Evolutionary conservation across 1,140 invertebrate genomes (phyloP), one percentile per base, ranked within the genome.

Genomic region (Neodiprion fabricii): DNA sequence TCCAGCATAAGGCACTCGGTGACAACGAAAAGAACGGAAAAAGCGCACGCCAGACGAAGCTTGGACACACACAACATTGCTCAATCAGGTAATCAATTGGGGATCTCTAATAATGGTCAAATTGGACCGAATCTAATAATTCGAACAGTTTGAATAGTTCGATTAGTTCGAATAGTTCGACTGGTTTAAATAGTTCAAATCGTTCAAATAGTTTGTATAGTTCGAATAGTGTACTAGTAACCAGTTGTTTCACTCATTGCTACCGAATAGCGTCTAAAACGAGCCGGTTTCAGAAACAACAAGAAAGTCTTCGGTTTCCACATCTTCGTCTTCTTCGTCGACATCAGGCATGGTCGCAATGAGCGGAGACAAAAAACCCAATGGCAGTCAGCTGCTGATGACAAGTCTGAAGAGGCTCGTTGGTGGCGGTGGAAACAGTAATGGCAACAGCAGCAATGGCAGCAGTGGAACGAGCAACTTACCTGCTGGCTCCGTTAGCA

Each of bases 361-460:
- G 71, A 76, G 65, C 12, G 70, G 23, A 9, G 83, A 87, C 48
- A 86, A 84, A 70, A 86, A 86, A 74, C 72, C 77, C 12, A 70
- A 79, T 14, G 79, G 75, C 47, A 80, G 79, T 74, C 79, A 83
- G 78, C 79, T 80, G 49, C 73, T 84, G 23, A 79, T 86, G 74
- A 83, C 85, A 40, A 85, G 80, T 76, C 79, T 87, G n/a, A 88
- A 87, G 69, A 81, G 82, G 23, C 74, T 85, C 3, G 81, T 85
- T 9, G 80, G 77, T 40, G 86, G 87, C 48, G 74, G 67, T 49
- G 79, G 76, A 7, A 61, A 17, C 53, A 82, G 72, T 70, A 77
- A 48, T 68, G 28, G 28, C 28, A 80, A 80, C 72, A 85, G 81
- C 77, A 81, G 82, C 71, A 83, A 84, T 75, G 82, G 76, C 48